These are phyloP conservation scores for Scytalopus superciliaris DNA, from an alignment of 2,113 vertebrate species.

Conservation along the genomic window DNA sequence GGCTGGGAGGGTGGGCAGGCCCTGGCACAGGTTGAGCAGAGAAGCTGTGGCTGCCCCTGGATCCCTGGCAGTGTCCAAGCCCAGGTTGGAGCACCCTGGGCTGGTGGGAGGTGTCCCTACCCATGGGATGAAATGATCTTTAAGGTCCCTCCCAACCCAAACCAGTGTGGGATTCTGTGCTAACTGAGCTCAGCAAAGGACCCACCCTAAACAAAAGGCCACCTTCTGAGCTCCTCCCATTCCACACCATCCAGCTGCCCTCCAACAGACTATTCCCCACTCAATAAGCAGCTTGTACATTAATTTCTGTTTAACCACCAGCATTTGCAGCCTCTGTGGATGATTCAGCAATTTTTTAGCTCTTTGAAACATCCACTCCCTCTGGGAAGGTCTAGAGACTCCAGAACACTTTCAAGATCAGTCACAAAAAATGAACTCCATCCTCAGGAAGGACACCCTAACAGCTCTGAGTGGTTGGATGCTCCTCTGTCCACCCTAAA, in stretches of 20 bases:
- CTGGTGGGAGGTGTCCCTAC: background rate
- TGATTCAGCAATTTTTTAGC: accelerated
- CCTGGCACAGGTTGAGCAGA: background rate
- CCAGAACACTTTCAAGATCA: background rate
- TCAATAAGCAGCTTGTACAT: background rate
- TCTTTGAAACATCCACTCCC: background rate
- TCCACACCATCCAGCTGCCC: background rate
- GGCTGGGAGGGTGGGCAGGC: too few relatives aligned
- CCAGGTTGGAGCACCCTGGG: background rate
- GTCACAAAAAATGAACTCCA: background rate
- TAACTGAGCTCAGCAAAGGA: background rate
- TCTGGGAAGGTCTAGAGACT: background rate
- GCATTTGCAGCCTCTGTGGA: background rate
- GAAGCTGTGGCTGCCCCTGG: background rate
- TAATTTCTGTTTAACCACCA: background rate
- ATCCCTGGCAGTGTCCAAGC: background rate
- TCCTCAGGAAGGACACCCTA: background rate
- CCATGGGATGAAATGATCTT: background rate
- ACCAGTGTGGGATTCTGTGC: too few relatives aligned
- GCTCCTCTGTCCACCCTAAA: background rate
- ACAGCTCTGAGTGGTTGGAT: background rate
- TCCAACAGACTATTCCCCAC: background rate
- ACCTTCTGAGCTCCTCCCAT: background rate
- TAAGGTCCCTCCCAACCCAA: background rate
- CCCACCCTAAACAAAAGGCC: accelerated